Evolutionary conservation across 2,797 vertebrate genomes (phyloP).

Genomic region (Ctenopoma kingsleyae): DNA sequence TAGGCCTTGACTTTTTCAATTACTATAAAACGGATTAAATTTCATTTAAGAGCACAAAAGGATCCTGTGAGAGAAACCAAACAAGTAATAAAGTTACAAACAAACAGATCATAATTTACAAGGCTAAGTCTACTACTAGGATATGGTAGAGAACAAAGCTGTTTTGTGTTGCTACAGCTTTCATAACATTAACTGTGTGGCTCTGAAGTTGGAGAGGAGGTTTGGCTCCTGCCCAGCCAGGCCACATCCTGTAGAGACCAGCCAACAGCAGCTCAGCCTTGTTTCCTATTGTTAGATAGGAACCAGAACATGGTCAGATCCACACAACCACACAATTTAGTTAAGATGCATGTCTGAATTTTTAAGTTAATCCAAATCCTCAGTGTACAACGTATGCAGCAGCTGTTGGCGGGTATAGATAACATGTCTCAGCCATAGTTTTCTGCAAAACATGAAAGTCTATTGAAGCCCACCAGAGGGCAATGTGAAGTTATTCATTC

Average conservation of each 20-base stretch:
- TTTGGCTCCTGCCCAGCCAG: conserved; percentile 67
- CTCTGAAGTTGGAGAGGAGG: conserved; percentile 45
- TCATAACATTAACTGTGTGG: conserved; percentile 45
- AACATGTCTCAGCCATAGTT: conserved; percentile 6
- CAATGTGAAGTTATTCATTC: conserved; percentile 29
- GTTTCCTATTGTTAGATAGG: conserved; percentile 65
- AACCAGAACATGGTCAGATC: conserved; percentile 47
- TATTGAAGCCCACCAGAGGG: conserved; percentile 67
- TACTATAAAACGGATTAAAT: not conserved
- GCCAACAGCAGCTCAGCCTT: conserved; percentile 49
- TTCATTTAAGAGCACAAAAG: not conserved
- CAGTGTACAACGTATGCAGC: not conserved
- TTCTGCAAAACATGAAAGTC: not conserved
- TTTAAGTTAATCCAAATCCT: conserved; percentile 1
- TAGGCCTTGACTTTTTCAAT: not conserved
- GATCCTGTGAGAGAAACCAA: not conserved
- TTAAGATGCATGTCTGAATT: conserved; percentile 6
- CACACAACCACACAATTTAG: conserved; percentile 10
- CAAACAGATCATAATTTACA: not conserved
- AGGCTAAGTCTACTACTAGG: conserved; percentile 5
- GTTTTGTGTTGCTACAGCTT: conserved; percentile 45
- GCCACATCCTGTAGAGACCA: conserved; percentile 70
- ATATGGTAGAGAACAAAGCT: conserved; percentile 30
- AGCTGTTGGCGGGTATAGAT: conserved; percentile 4
- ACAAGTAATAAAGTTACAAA: not conserved